Evolutionary conservation across 2,113 vertebrate species (phyloP).

Genomic region (Ibidorhyncha struthersii): DNA sequence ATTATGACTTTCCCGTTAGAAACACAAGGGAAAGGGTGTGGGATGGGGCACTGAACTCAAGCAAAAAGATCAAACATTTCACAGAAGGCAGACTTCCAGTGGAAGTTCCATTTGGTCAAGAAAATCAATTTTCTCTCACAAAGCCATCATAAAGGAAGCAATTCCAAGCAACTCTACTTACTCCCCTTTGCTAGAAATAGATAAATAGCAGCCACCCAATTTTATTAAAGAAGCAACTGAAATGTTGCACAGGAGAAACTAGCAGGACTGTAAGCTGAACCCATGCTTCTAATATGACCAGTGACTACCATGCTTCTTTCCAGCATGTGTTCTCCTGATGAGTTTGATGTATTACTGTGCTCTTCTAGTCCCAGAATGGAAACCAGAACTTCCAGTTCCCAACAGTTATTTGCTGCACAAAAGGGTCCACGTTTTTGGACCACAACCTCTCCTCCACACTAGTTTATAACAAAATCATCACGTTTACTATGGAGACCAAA

Average conservation of each 20-base stretch:
- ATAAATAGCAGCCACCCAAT: not conserved
- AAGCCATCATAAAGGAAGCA: not conserved
- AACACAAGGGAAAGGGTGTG: not conserved
- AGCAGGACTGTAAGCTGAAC: not conserved
- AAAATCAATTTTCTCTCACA: not conserved
- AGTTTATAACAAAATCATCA: not conserved
- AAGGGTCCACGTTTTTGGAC: not conserved
- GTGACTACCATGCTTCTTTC: not conserved
- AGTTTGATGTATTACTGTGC: not conserved
- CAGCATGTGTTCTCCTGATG: not conserved
- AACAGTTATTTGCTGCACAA: not conserved
- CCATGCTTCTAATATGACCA: not conserved
- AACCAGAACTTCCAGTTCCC: not conserved
- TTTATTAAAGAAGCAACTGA: not conserved
- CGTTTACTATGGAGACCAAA: not conserved
- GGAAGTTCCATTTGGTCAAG: not conserved
- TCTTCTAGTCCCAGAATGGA: not conserved
- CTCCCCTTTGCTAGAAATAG: not conserved
- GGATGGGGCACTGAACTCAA: not conserved
- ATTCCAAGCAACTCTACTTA: not conserved
- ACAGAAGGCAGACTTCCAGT: not conserved
- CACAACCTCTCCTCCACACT: not conserved
- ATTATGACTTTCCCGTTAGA: not conserved
- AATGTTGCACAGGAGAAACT: not conserved
- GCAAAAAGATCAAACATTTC: not conserved